Percentiles rank a stretch among this genome's conserved stretches.
Conservation (phyloP, 1,140 invertebrate genomes). For the Habropoda laboriosa region DNA sequence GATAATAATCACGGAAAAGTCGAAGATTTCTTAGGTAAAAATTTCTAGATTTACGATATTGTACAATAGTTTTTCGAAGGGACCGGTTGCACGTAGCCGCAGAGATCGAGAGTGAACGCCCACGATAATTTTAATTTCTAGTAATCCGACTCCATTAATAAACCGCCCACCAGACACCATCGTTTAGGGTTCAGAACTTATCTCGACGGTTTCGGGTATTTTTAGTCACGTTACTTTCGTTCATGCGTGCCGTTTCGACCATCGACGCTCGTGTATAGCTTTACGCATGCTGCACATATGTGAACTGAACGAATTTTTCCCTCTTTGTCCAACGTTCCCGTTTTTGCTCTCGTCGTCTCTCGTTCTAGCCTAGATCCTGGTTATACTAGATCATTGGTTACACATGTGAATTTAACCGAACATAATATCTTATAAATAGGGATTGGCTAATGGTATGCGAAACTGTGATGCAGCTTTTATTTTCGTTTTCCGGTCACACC, state of each 20-base stretch:
- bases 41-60: neutral
- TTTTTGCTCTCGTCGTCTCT: neutral
- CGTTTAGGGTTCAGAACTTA: conserved; percentile 61
- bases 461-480: conserved; percentile 64
- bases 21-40: too few relatives aligned
- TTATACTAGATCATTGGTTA: too few relatives aligned
- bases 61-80: too few relatives aligned
- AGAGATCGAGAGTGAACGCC: conserved; percentile 26
- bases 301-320: conserved; percentile 23
- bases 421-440: conserved; percentile 69
- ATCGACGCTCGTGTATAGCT: conserved; percentile 52
- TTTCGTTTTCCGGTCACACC: conserved; percentile 54
- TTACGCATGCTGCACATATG: conserved; percentile 62
- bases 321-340: neutral
- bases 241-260: conserved; percentile 39
- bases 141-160: conserved; percentile 72
- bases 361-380: conserved; percentile 7
- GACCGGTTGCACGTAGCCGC: neutral
- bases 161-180: conserved; percentile 67
- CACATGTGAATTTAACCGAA: conserved; percentile 42
- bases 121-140: conserved; percentile 72
- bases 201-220: conserved; percentile 71
- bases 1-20: too few relatives aligned
- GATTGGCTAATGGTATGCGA: conserved; percentile 65
- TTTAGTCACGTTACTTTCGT: conserved; percentile 59